These are phyloP conservation scores for Heliconius hewitsoni DNA, from an alignment of 1,140 invertebrate genomes.

Conservation along the genomic window DNA sequence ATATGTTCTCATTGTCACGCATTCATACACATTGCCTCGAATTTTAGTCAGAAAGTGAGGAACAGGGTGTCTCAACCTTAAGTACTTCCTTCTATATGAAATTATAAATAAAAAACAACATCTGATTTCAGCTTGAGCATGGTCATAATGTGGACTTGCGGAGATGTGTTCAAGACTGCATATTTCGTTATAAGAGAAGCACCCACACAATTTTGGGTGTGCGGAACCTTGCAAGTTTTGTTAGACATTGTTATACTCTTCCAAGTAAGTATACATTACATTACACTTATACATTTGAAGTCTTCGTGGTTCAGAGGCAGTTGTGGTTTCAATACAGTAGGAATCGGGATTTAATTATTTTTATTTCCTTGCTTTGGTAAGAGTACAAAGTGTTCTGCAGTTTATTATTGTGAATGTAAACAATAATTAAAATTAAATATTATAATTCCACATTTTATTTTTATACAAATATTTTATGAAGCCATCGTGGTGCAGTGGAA, in stretches of 20 bases:
- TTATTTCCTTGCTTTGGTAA: neutral
- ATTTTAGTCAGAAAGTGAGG: too few species aligned
- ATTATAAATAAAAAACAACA: neutral
- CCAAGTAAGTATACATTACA: conserved; percentile 84
- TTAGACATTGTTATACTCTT: conserved; percentile 92
- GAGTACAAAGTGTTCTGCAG: too few species aligned
- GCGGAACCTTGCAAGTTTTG: conserved; percentile 94
- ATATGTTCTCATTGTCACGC: too few species aligned
- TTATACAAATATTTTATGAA: neutral
- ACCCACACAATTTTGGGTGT: conserved; percentile 97
- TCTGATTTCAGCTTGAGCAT: conserved; percentile 88
- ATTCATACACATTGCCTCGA: too few species aligned
- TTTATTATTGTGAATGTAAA: too few species aligned
- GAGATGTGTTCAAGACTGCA: conserved; percentile 97
- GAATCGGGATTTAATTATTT: too few species aligned
- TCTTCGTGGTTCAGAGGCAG: too few species aligned
- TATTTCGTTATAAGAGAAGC: conserved; percentile 96
- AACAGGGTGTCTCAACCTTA: too few species aligned
- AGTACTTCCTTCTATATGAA: too few species aligned
- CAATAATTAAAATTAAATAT: too few species aligned
- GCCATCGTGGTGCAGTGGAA: too few species aligned
- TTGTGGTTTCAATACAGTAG: too few species aligned
- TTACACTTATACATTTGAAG: neutral
- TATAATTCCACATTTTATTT: neutral
- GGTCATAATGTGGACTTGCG: conserved; percentile 98